phyloP scores from a whole-genome alignment of 92 coral and sea anemone genomes.

The Pocillopora meandrina region DNA sequence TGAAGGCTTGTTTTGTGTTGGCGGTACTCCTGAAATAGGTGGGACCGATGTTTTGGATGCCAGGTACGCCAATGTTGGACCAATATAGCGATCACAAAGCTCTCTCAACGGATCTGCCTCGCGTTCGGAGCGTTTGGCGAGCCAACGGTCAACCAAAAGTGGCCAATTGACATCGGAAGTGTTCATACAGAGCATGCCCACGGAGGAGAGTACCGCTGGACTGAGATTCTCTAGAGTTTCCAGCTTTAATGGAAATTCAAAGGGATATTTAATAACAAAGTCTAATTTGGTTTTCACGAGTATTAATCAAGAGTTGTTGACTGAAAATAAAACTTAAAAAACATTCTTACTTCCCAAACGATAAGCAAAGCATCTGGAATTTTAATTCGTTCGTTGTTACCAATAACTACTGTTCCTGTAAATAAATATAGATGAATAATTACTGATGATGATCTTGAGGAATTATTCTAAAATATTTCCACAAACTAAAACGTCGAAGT shows the following conservation, averaged over 20 bases:
- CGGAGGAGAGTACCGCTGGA: slow-evolving; percentile 87
- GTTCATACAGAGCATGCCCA: slow-evolving; percentile 88
- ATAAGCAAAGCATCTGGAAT: slow-evolving; percentile 84
- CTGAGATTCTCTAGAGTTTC: slow-evolving; percentile 85
- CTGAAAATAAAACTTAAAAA: background rate
- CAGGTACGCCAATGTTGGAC: slow-evolving; percentile 84
- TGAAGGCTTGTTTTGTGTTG: slow-evolving; percentile 83
- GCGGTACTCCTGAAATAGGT: slow-evolving; percentile 86
- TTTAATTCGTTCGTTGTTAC: slow-evolving; percentile 83
- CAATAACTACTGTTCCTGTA: slow-evolving; percentile 87
- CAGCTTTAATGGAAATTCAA: slow-evolving; percentile 54
- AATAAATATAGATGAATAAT: background rate
- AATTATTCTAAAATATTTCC: background rate
- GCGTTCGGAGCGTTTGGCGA: slow-evolving; percentile 84
- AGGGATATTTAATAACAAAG: background rate
- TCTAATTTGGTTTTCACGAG: background rate
- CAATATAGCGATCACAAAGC: slow-evolving; percentile 92
- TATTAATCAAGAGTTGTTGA: background rate
- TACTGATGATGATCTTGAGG: background rate
- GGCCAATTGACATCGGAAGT: slow-evolving; percentile 94
- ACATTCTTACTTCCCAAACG: slow-evolving; percentile 90
- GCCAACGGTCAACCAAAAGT: slow-evolving; percentile 91
- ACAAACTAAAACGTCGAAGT: too few species aligned
- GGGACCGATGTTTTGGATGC: slow-evolving; percentile 89
- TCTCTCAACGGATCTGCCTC: slow-evolving; percentile 82